Evolutionary conservation across 2,797 vertebrate genomes (phyloP), one percentile per base, ranked within the genome.

Genomic region (Apogon talboti): DNA sequence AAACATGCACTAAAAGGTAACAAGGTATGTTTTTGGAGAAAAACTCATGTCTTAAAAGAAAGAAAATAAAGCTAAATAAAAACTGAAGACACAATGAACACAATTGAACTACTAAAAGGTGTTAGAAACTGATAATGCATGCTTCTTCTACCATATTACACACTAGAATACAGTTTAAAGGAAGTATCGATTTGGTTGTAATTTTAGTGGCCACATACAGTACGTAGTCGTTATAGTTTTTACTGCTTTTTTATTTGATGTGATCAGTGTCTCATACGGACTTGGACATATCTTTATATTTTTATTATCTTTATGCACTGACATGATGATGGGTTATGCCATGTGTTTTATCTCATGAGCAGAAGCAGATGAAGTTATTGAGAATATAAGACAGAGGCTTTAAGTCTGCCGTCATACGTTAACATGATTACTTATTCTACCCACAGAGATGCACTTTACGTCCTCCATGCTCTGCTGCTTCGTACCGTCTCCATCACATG

Each of bases 401-500:
- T 44, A 10, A 55, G 54, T 54, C 53, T 15, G 48, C 35, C 45
- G 37, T 54, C 63, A 56, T 56, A 38, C 3, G 15, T 46, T 74
- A 74, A 79, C 74, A 6, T 71, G 40, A 12, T 77, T 72, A 71
- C 57, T 28, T 69, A 67, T 83, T 76, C 69, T 76, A 58, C 67
- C 64, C 40, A 64, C 64, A 58, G 3, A 45, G 37, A 33, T 44
- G 73, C 63, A 40, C 68, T 73, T 41, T 51, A 50, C 71, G 74
- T 76, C 47, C 76, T n/a, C 12, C n/a, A 2, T 7, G 38, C 41
- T 67, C 50, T 40, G 50, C 4, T 19, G 57, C 45, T 19, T 8
- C 11, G n/a, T 19, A 28, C 16, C 40, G 11, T 57, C 41, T 41
- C 56, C 61, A 14, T 51, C 21, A 38, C 46, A 35, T 4, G 15